These are phyloP conservation scores for Rallus limicola DNA, from an alignment of 2,113 vertebrate species.

Conservation along the genomic window DNA sequence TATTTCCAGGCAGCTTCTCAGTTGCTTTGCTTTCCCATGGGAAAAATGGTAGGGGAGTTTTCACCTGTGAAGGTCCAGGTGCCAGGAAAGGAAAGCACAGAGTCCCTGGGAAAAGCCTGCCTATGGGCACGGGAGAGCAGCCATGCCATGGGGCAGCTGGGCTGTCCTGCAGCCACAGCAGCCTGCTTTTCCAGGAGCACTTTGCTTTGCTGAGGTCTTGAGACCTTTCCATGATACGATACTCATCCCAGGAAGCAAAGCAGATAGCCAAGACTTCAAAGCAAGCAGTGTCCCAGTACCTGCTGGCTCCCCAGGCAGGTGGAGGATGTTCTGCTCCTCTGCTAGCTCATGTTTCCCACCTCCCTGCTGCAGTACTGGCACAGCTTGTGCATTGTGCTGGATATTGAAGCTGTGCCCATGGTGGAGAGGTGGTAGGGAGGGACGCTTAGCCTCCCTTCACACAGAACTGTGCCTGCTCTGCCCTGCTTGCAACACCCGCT, in stretches of 20 bases:
- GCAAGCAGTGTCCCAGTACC: rapidly evolving
- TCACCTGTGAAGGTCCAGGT: rapidly evolving
- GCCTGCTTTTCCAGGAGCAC: background rate
- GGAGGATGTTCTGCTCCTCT: background rate
- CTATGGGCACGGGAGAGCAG: background rate
- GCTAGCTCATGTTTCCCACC: background rate
- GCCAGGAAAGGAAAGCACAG: background rate
- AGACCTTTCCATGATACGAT: background rate
- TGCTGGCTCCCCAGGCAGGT: background rate
- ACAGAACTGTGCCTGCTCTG: background rate
- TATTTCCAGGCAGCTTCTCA: background rate
- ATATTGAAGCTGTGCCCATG: background rate
- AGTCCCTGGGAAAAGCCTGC: background rate
- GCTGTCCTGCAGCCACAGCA: background rate
- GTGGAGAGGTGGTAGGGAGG: background rate
- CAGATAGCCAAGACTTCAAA: background rate
- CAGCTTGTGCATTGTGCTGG: background rate
- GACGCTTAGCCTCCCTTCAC: background rate
- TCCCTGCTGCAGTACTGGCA: background rate
- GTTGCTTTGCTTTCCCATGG: background rate
- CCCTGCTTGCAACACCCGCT: background rate
- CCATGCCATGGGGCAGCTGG: background rate
- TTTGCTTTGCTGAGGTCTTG: background rate
- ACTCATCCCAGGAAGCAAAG: background rate
- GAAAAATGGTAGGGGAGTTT: background rate